phyloP scores from a whole-genome alignment of 1,140 invertebrate genomes.

The Drosophila takahashii region DNA sequence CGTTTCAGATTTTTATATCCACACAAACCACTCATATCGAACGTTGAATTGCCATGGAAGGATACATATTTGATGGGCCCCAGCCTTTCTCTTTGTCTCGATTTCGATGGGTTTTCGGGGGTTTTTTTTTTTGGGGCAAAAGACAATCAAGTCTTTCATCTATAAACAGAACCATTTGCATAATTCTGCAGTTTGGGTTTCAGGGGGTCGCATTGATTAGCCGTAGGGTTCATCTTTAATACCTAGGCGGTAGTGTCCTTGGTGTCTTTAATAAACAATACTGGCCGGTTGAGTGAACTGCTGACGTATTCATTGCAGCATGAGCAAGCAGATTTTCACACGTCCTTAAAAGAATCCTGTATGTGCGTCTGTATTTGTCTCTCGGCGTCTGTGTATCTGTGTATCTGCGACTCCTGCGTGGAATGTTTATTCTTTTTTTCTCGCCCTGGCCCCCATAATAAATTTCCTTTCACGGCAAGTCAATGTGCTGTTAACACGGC shows the following conservation, averaged over 20 bases:
- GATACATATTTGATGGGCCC: slow-evolving; percentile 51
- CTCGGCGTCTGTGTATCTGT: slow-evolving; percentile 15
- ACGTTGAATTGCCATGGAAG: slow-evolving; percentile 11
- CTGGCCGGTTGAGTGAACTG: slow-evolving; percentile 42
- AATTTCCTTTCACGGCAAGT: slow-evolving; percentile 75
- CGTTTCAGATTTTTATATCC: slow-evolving; percentile 68
- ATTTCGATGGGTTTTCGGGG: slow-evolving; percentile 13
- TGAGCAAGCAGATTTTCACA: slow-evolving; percentile 67
- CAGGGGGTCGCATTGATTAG: slow-evolving; percentile 56
- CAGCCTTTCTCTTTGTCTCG: slow-evolving; percentile 14
- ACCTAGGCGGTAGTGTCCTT: slow-evolving; percentile 15
- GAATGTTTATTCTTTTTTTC: slow-evolving; percentile 39
- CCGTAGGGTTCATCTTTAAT: slow-evolving; percentile 47
- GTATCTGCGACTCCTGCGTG: slow-evolving; percentile 22
- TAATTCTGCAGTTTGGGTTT: slow-evolving; percentile 61
- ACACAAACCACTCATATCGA: slow-evolving; percentile 38
- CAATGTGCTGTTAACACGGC: slow-evolving; percentile 73
- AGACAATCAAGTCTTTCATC: slow-evolving; percentile 75
- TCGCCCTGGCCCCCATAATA: slow-evolving; percentile 50
- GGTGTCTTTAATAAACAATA: slow-evolving; percentile 69
- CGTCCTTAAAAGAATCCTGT: slow-evolving; percentile 48
- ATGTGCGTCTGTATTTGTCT: slow-evolving; percentile 15
- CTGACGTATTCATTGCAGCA: slow-evolving; percentile 63
- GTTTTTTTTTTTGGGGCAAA: slow-evolving; percentile 5
- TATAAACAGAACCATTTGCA: slow-evolving; percentile 74